These are phyloP conservation scores for Apteryx mantelli DNA, from an alignment of 2,113 vertebrate species.

Conservation along the genomic window DNA sequence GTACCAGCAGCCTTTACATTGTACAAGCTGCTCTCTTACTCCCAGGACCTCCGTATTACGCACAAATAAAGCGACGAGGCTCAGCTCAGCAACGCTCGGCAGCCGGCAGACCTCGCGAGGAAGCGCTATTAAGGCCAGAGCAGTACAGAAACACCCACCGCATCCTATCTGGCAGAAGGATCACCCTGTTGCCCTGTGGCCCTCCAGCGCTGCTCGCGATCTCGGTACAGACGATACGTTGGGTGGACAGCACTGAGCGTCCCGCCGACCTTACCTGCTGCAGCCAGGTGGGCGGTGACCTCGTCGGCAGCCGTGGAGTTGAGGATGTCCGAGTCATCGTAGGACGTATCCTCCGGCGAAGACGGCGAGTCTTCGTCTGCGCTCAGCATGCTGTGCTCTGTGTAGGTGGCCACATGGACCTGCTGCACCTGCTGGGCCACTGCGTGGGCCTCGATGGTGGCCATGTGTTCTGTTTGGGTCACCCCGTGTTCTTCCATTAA, in stretches of 20 bases:
- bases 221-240: rapidly evolving
- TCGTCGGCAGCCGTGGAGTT: conserved; percentile 95
- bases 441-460: conserved; percentile 94
- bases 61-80: rapidly evolving
- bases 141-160: not conserved
- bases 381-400: conserved; percentile 93
- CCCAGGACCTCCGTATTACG: not conserved
- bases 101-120: rapidly evolving
- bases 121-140: not conserved
- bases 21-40: not conserved
- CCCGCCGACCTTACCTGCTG: conserved; percentile 83
- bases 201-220: not conserved
- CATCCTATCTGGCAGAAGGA: rapidly evolving
- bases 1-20: not conserved
- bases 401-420: conserved; percentile 93
- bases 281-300: conserved; percentile 95
- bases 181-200: not conserved
- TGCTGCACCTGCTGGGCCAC: conserved; percentile 93
- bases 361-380: conserved; percentile 96
- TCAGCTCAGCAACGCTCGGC: not conserved
- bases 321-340: conserved; percentile 97
- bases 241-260: rapidly evolving
- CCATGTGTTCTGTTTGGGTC: conserved; percentile 92
- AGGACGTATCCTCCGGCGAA: conserved; percentile 94
- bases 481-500: conserved; percentile 94